Percentiles rank a stretch among this genome's conserved stretches.
Conservation (phyloP, 2,797 vertebrate genomes). For the Yasuhikotakia modesta region DNA sequence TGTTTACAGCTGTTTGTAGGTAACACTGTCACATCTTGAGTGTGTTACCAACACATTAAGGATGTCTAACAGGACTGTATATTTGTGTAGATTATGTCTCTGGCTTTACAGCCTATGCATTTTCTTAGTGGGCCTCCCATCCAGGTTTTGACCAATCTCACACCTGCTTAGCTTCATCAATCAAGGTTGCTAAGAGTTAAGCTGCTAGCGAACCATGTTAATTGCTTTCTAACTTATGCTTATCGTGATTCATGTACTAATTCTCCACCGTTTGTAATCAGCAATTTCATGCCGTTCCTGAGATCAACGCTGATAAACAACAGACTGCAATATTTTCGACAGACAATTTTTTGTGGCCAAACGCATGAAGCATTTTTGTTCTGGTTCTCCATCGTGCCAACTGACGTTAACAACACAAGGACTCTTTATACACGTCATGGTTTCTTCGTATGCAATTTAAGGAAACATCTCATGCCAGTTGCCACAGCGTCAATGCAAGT, state of each 20-base stretch:
- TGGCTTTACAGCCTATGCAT: constrained; percentile 11
- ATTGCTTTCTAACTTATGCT: too few relatives aligned
- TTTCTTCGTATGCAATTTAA: constrained; percentile 76
- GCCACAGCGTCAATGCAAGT: constrained; percentile 46
- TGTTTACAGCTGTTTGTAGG: background rate
- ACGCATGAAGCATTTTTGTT: constrained; percentile 1
- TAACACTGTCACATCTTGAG: background rate
- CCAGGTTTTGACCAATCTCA: background rate
- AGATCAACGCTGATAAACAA: constrained; percentile 21
- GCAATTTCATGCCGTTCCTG: background rate
- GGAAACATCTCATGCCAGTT: constrained; percentile 55
- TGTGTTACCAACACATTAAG: background rate
- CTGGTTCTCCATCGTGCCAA: constrained; percentile 20
- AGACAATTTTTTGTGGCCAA: constrained; percentile 14
- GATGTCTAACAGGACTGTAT: background rate
- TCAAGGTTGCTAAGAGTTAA: too few relatives aligned
- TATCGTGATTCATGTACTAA: too few relatives aligned
- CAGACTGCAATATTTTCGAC: background rate
- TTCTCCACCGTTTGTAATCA: background rate
- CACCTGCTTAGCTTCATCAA: background rate
- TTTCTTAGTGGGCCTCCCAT: background rate
- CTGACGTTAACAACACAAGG: constrained; percentile 55
- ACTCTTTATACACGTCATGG: constrained; percentile 70
- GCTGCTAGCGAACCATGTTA: too few relatives aligned
- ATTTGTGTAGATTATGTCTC: background rate